These are phyloP conservation scores for Microtus richardsoni DNA, from an alignment of 2,113 vertebrate species.

Conservation along the genomic window DNA sequence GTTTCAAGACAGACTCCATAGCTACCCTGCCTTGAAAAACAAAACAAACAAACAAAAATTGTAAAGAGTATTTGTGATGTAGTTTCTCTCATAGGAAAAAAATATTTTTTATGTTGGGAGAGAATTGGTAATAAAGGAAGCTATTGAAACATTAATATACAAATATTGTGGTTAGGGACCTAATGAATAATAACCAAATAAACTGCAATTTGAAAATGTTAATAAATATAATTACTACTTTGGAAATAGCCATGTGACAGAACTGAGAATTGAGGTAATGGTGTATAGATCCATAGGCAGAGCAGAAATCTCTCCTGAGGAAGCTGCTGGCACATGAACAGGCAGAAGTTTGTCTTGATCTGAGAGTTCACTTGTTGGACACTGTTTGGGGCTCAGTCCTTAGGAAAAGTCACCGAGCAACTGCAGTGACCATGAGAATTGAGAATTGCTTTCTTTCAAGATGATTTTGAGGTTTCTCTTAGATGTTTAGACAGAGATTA, in stretches of 20 bases:
- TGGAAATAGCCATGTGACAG: neutral
- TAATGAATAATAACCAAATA: neutral
- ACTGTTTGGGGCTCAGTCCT: neutral
- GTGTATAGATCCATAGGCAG: neutral
- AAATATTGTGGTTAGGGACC: neutral
- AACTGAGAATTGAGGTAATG: neutral
- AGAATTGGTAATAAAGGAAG: neutral
- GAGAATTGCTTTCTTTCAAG: neutral
- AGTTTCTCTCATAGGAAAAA: neutral
- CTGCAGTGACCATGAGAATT: neutral
- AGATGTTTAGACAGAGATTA: neutral
- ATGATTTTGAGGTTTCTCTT: neutral
- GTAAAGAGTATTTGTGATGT: neutral
- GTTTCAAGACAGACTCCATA: no score
- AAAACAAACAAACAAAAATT: neutral
- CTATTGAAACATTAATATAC: neutral
- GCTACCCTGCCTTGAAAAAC: no score
- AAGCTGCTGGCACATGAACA: neutral
- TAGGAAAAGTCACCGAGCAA: neutral
- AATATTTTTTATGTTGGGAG: neutral
- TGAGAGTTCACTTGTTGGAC: neutral
- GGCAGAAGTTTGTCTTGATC: neutral
- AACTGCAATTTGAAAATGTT: neutral
- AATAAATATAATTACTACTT: neutral
- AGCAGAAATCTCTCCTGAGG: neutral